Conservation (phyloP, 2,113 vertebrate species). For the Tamias sibiricus region DNA sequence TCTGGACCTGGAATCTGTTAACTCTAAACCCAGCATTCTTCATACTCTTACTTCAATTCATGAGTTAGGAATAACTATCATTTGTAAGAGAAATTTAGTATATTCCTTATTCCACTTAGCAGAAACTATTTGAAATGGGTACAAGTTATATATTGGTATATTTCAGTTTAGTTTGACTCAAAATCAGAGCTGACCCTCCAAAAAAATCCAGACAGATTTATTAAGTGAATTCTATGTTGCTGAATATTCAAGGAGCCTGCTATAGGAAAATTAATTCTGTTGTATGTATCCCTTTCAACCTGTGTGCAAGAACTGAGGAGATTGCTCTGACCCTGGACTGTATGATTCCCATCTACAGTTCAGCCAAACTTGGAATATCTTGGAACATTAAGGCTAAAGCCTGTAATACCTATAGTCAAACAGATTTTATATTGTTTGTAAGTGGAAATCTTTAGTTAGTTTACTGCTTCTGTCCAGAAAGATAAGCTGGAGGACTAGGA, state of each 20-base stretch:
- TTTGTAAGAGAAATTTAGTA: conserved; percentile 9
- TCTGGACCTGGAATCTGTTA: neutral
- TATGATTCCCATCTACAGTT: neutral
- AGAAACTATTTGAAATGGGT: conserved; percentile 40
- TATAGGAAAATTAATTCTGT: neutral
- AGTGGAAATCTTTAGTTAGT: neutral
- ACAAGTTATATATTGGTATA: neutral
- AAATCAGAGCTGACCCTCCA: neutral
- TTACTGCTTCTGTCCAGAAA: neutral
- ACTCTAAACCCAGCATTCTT: neutral
- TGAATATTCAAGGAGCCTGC: neutral
- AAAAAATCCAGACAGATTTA: conserved; percentile 20
- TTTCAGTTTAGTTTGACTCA: conserved; percentile 28
- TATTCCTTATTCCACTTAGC: neutral
- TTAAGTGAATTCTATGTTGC: neutral
- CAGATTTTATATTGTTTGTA: neutral
- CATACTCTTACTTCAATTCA: neutral
- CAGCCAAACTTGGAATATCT: neutral
- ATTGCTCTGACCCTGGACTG: neutral
- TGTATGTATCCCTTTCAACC: neutral
- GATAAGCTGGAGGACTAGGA: neutral
- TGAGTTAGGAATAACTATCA: neutral
- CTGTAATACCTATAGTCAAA: neutral
- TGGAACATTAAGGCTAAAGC: neutral
- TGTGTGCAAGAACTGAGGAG: neutral